Evolutionary conservation across 2,888 invertebrate species (phyloP).

Genomic region (Hirtodrosophila histrioides): DNA sequence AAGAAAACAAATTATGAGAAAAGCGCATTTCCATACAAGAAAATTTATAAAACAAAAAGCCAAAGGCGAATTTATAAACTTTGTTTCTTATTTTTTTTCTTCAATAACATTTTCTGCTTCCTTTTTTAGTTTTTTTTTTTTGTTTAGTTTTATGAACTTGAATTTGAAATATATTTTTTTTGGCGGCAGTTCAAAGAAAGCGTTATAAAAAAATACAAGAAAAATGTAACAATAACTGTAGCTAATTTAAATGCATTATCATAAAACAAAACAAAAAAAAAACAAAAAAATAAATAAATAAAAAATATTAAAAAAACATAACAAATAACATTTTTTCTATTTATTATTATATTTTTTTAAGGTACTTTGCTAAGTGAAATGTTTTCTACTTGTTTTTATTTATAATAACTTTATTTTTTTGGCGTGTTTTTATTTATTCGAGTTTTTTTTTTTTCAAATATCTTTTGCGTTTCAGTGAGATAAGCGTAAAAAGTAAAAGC

Average conservation of each 20-base stretch:
- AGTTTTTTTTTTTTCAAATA: slow-evolving; percentile 23
- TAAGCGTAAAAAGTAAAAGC: slow-evolving; percentile 59
- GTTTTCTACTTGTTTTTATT: slow-evolving; percentile 27
- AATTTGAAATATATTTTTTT: slow-evolving; percentile 33
- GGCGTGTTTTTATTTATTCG: slow-evolving; percentile 31
- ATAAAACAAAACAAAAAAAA: slow-evolving; percentile 20
- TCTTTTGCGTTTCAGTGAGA: slow-evolving; percentile 6
- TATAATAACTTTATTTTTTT: slow-evolving; percentile 11
- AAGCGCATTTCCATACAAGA: slow-evolving; percentile 81
- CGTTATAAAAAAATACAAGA: slow-evolving; percentile 33
- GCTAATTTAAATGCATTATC: slow-evolving; percentile 25
- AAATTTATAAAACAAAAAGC: slow-evolving; percentile 86
- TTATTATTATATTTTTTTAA: slow-evolving; percentile 8
- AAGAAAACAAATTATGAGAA: slow-evolving; percentile 80
- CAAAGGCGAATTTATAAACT: slow-evolving; percentile 88
- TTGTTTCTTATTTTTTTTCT: slow-evolving; percentile 22
- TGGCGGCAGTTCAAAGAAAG: slow-evolving; percentile 28
- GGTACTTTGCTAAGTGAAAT: slow-evolving; percentile 31
- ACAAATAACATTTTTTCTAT: slow-evolving; percentile 7
- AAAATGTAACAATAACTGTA: slow-evolving; percentile 34
- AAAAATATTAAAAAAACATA: slow-evolving; percentile 36
- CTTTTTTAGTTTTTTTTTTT: no score
- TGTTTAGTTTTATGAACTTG: slow-evolving; percentile 14
- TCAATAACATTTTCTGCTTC: no score
- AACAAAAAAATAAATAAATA: slow-evolving; percentile 25